Base-by-base conservation (phyloP, 1,140 invertebrate genomes). In the Spodoptera frugiperda region DNA sequence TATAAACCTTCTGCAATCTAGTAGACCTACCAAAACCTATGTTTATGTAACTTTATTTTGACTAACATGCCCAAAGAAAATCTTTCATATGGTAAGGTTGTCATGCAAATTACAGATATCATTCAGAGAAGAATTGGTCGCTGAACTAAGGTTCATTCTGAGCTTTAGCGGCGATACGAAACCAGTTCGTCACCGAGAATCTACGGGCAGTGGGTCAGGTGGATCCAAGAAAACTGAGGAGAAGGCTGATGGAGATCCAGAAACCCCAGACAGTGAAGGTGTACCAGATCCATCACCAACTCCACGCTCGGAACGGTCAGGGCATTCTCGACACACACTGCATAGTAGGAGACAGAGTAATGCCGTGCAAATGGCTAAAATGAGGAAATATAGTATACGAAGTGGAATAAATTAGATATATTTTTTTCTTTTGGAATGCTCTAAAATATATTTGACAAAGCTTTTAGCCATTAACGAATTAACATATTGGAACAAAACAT, bases 141-240 rank as follows among this genome's bases (percentile, higher is more conserved):
- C 96, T 25, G 97, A 98, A 87, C 79, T 98, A 19, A 96, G 95
- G 83, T 98, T 98, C 81, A 96, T 97, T 25, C 83, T 96, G 0
- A 96, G 96, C 86, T 97, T 96, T 79, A 96, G 95, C 25, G 96
- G 96, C 6, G 96, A 97, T 25, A 96, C 96, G 0, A 98, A 97
- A 80, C 95, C 95, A 12, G 95, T 95, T 0, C 88, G 93, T 57
- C 94, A 94, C 76, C 85, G 90, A 70, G 91, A 91, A 79, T 85
- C 87, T 4, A 83, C 87, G 30, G 84, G 83, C 4, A 90, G 87
- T 78, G 87, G 88, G 17, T 91, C 89, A 0, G 88, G 87, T 15
- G 83, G 83, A n/a, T 88, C 89, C 2, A 92, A 90, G 53, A 88
- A 88, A 51, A 84, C 85, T 25, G 84, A 88, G 30, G 86, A 87